Evolutionary conservation across 2,113 vertebrate species (phyloP).

Genomic region (Glareola pratincola): DNA sequence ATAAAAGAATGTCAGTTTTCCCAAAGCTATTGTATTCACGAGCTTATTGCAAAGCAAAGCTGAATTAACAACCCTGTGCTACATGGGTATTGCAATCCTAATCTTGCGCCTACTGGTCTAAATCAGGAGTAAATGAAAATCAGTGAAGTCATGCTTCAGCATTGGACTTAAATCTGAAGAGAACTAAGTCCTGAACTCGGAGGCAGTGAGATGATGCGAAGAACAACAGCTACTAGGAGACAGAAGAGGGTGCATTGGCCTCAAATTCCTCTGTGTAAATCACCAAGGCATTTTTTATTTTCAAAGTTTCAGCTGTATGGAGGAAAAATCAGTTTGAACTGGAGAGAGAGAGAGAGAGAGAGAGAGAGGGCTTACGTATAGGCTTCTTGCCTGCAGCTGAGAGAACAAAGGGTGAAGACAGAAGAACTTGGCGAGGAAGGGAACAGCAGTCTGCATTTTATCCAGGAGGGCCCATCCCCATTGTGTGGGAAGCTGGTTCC

Average conservation of each 20-base stretch:
- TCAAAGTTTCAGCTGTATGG: not conserved
- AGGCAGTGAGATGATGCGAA: not conserved
- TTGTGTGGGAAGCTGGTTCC: not conserved
- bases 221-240: not conserved
- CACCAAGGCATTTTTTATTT: not conserved
- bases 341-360: not conserved
- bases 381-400: not conserved
- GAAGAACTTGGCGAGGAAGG: not conserved
- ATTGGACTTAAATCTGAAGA: not conserved
- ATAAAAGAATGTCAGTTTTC: not conserved
- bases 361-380: not conserved
- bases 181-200: not conserved
- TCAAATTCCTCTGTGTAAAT: not conserved
- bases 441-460: not conserved
- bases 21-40: not conserved
- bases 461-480: not conserved
- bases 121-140: not conserved
- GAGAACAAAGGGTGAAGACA: not conserved
- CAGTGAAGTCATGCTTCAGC: accelerated
- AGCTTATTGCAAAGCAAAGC: not conserved
- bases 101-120: not conserved
- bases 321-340: not conserved
- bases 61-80: not conserved
- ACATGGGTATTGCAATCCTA: not conserved
- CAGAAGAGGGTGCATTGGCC: not conserved